Conservation (phyloP, 2,888 invertebrate species). For the Agonopterix arenella region DNA sequence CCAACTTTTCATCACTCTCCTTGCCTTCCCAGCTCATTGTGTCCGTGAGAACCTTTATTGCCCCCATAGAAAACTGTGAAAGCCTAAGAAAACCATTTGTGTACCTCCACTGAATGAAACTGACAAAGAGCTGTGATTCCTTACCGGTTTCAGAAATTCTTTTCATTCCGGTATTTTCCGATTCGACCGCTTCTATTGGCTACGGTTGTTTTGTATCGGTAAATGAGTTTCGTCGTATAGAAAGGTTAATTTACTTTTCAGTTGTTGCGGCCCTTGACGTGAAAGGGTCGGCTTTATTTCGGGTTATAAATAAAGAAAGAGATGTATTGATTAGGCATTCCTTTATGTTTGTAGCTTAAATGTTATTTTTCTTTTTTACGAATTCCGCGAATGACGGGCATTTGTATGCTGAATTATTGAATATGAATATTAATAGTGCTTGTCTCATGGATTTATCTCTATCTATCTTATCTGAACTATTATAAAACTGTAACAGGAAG, state of each 20-base stretch:
- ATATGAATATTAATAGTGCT: too few relatives aligned
- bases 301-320: constrained; percentile 16
- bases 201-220: constrained; percentile 62
- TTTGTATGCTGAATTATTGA: too few relatives aligned
- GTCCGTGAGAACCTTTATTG: constrained; percentile 75
- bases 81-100: constrained; percentile 74
- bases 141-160: constrained; percentile 46
- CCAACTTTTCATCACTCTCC: constrained; percentile 72
- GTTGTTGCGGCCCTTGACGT: constrained; percentile 36
- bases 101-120: constrained; percentile 54
- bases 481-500: too few relatives aligned
- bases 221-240: constrained; percentile 65
- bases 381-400: too few relatives aligned
- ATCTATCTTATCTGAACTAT: too few relatives aligned
- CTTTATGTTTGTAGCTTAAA: neutral
- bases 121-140: constrained; percentile 39
- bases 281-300: constrained; percentile 29
- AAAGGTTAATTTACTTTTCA: constrained; percentile 66
- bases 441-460: too few relatives aligned
- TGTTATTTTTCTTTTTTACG: too few relatives aligned
- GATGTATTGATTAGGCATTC: constrained; percentile 3
- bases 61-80: constrained; percentile 73
- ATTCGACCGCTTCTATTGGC: constrained; percentile 46
- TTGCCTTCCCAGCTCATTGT: constrained; percentile 67
- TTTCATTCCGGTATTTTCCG: constrained; percentile 61